phyloP scores from a whole-genome alignment of 2,113 vertebrate species.

The Syngnathoides biaculeatus region DNA sequence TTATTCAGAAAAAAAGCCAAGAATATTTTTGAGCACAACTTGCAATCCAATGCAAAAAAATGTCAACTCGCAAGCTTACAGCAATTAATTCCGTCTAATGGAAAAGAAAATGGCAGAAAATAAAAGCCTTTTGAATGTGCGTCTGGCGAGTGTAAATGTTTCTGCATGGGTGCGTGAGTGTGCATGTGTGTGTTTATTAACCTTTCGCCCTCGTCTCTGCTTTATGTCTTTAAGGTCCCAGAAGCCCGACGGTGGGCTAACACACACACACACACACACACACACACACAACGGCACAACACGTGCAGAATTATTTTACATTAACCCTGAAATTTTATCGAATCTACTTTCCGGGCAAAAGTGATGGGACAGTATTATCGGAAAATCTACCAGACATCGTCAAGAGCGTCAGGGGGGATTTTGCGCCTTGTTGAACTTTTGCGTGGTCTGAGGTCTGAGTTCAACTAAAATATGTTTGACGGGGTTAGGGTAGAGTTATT shows the following conservation, averaged over 20 bases:
- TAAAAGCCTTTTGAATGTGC: constrained; percentile 14
- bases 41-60: neutral
- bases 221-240: constrained; percentile 54
- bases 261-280: constrained; percentile 18
- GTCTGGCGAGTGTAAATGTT: constrained; percentile 31
- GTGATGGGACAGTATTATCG: neutral
- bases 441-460: neutral
- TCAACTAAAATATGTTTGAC: neutral
- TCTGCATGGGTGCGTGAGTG: constrained; percentile 14
- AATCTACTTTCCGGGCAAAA: neutral
- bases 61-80: neutral
- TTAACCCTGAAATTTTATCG: neutral
- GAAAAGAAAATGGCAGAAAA: constrained; percentile 6
- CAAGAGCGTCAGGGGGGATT: neutral
- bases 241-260: constrained; percentile 35
- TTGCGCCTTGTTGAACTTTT: no score
- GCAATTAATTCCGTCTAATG: constrained; percentile 10
- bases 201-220: constrained; percentile 63
- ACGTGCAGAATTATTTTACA: neutral
- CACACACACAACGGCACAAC: constrained; percentile 27
- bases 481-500: neutral
- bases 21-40: neutral
- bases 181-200: constrained; percentile 55
- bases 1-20: neutral
- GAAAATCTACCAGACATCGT: neutral